A percentile compares a stretch with the other conserved stretches of the same genome.
These are phyloP conservation scores for Oreochromis aureus DNA, from an alignment of 2,113 vertebrate genomes.

Conservation along the genomic window DNA sequence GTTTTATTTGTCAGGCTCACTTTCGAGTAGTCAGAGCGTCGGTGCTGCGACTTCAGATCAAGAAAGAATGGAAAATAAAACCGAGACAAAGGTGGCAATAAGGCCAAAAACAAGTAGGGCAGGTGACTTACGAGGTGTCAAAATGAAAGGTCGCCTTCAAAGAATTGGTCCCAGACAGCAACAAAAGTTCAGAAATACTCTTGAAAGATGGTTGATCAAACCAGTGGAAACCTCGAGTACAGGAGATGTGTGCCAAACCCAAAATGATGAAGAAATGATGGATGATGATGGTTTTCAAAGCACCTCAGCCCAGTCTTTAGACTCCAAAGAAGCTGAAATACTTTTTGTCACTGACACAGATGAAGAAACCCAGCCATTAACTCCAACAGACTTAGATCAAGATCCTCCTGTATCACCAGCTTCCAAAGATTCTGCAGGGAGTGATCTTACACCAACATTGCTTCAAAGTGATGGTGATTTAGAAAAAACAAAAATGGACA, in stretches of 20 bases:
- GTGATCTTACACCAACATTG: neutral
- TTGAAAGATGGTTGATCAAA: conserved; percentile 44
- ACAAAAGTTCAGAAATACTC: conserved; percentile 17
- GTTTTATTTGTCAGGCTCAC: neutral
- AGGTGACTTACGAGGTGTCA: conserved; percentile 6
- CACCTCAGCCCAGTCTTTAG: neutral
- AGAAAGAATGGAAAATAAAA: neutral
- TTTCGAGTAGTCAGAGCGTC: neutral
- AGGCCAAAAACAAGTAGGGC: neutral
- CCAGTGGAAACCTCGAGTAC: neutral
- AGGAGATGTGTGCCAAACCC: neutral
- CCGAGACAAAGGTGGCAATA: neutral
- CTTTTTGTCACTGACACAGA: conserved; percentile 5
- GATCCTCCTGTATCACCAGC: neutral
- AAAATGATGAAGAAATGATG: conserved; percentile 22
- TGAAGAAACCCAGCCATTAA: conserved; percentile 45
- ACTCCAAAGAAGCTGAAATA: neutral
- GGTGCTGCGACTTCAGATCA: neutral
- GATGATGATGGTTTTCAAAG: neutral
- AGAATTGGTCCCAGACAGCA: neutral
- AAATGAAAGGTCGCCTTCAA: neutral
- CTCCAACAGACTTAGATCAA: neutral
- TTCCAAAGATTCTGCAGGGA: neutral
- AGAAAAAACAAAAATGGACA: neutral
- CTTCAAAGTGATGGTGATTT: neutral